Conservation (phyloP, 2,888 invertebrate species). For the Steinernema carpocapsae region DNA sequence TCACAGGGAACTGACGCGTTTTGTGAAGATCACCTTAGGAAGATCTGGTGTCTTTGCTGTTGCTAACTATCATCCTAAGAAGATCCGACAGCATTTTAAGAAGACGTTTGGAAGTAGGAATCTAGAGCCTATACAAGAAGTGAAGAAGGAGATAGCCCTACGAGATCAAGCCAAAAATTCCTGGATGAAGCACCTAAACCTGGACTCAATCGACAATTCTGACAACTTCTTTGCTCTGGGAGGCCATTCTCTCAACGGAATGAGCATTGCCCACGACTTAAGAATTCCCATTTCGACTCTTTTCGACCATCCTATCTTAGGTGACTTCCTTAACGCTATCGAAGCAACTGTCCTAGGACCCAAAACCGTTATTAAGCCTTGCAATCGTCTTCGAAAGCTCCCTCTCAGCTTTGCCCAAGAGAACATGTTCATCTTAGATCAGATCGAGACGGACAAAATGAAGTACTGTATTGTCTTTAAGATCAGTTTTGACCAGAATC, state of each 20-base stretch:
- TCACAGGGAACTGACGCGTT: constrained; percentile 8
- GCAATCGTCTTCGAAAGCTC: constrained; percentile 13
- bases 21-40: background rate
- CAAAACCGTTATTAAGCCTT: background rate
- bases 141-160: background rate
- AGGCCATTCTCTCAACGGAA: constrained; percentile 62
- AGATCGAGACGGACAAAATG: constrained; percentile 44
- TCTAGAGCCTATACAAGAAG: background rate
- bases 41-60: constrained; percentile 36
- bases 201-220: constrained; percentile 35
- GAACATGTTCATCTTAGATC: constrained; percentile 59
- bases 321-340: constrained; percentile 40
- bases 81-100: constrained; percentile 13
- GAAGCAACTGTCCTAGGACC: background rate
- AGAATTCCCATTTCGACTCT: constrained; percentile 41
- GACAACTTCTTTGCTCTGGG: constrained; percentile 60
- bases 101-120: background rate
- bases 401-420: constrained; percentile 59
- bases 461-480: constrained; percentile 62
- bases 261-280: constrained; percentile 52
- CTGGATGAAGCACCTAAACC: constrained; percentile 35
- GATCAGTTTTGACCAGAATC: constrained; percentile 43
- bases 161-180: constrained; percentile 2
- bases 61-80: constrained; percentile 35
- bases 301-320: constrained; percentile 52